A percentile compares a stretch with the other conserved stretches of the same genome.
Evolutionary conservation across 1,140 invertebrate genomes (phyloP).

Genomic region (Trichonephila clavipes): DNA sequence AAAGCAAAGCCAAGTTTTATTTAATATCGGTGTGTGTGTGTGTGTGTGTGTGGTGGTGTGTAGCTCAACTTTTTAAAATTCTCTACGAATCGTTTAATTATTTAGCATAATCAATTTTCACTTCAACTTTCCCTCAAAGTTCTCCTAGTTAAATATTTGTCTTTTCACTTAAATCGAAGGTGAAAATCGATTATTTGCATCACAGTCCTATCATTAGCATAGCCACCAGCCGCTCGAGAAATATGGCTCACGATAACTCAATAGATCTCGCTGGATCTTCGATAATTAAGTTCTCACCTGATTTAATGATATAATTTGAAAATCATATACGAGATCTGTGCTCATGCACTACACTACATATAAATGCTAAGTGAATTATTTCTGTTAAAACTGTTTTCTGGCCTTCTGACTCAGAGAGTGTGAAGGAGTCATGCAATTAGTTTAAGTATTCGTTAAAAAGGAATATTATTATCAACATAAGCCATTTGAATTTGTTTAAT

Average conservation of each 20-base stretch:
- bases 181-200: background rate
- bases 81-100: background rate
- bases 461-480: no score
- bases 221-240: background rate
- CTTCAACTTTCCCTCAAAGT: background rate
- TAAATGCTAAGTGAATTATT: background rate
- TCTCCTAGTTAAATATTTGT: background rate
- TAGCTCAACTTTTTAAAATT: no score
- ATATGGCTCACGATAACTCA: background rate
- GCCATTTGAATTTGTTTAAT: no score
- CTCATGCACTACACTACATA: no score
- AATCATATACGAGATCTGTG: background rate
- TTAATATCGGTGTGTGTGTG: no score
- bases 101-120: background rate
- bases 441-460: no score
- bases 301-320: constrained; percentile 57
- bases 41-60: no score
- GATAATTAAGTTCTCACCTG: constrained; percentile 53
- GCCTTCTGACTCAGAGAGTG: no score
- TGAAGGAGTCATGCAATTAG: no score
- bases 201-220: constrained; percentile 15
- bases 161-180: background rate
- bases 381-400: background rate
- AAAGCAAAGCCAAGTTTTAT: no score
- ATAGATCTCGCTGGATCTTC: background rate